phyloP scores from a whole-genome alignment of 2,113 vertebrate species.

The Alaudala cheleensis region DNA sequence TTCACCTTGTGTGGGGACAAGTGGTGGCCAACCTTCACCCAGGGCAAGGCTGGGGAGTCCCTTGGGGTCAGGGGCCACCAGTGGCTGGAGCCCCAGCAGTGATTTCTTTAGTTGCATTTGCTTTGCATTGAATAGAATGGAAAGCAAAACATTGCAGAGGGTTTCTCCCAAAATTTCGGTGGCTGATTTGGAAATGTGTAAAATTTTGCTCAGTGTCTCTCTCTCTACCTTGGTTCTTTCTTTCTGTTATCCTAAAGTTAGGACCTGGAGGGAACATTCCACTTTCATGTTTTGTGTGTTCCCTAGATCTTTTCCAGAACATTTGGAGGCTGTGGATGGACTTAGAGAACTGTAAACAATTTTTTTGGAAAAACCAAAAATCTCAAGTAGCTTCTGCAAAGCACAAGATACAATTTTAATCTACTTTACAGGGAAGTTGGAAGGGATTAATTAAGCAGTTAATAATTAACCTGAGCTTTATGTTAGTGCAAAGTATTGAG shows the following conservation, averaged over 20 bases:
- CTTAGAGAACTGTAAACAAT: not conserved
- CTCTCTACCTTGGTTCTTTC: not conserved
- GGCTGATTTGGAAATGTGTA: not conserved
- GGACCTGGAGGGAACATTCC: not conserved
- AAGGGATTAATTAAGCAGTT: conserved; percentile 3
- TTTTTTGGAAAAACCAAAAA: not conserved
- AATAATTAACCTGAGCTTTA: conserved; percentile 1
- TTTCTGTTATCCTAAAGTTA: not conserved
- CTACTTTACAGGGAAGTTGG: conserved; percentile 18
- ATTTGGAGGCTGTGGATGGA: not conserved
- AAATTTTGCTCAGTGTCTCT: not conserved
- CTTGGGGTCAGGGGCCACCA: not conserved
- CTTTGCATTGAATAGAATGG: not conserved
- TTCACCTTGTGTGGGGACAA: not conserved
- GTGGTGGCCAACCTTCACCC: not conserved
- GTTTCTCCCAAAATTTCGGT: not conserved
- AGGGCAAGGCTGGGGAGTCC: not conserved
- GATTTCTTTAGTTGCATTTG: not conserved
- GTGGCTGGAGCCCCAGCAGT: not conserved
- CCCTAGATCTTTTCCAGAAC: not conserved
- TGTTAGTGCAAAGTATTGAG: conserved; percentile 25
- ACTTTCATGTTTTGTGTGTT: not conserved
- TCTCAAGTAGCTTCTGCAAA: conserved; percentile 25
- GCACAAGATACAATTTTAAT: not conserved
- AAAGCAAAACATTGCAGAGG: not conserved